These are phyloP conservation scores for Myotis lucifugus DNA, from an alignment of 2,113 vertebrate species.

Conservation along the genomic window DNA sequence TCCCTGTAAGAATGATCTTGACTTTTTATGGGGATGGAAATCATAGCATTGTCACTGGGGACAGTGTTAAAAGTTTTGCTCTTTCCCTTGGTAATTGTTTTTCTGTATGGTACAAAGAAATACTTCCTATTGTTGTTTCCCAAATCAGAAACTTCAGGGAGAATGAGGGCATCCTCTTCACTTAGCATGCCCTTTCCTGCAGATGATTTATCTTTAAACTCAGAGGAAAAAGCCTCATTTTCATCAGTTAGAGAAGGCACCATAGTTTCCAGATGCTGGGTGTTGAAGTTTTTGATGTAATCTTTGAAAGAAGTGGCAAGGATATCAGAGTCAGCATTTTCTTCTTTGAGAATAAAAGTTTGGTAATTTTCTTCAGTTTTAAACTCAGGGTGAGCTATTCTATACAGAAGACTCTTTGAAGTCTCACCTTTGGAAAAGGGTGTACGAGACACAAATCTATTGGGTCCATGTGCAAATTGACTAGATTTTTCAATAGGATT, in stretches of 20 bases:
- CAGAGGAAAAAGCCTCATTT: not conserved
- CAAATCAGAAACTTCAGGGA: not conserved
- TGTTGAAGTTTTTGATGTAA: not conserved
- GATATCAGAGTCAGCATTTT: slow-evolving; percentile 29
- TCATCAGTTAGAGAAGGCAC: not conserved
- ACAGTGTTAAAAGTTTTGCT: not conserved
- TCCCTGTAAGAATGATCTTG: not conserved
- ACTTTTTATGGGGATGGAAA: not conserved
- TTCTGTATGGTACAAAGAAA: not conserved
- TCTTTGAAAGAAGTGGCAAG: not conserved
- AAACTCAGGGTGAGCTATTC: not conserved
- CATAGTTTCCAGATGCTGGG: not conserved
- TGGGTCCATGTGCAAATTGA: not conserved
- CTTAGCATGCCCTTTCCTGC: not conserved
- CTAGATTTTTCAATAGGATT: not conserved
- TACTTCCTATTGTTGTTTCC: not conserved
- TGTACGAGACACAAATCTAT: not conserved
- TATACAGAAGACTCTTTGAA: not conserved
- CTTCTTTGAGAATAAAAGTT: not conserved
- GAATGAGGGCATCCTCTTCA: not conserved
- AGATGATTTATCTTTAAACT: not conserved
- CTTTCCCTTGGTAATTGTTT: not conserved
- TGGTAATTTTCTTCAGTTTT: not conserved
- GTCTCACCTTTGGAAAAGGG: not conserved
- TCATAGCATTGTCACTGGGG: not conserved